Conservation (phyloP, 2,113 vertebrate species). For the Leucosticte australis region DNA sequence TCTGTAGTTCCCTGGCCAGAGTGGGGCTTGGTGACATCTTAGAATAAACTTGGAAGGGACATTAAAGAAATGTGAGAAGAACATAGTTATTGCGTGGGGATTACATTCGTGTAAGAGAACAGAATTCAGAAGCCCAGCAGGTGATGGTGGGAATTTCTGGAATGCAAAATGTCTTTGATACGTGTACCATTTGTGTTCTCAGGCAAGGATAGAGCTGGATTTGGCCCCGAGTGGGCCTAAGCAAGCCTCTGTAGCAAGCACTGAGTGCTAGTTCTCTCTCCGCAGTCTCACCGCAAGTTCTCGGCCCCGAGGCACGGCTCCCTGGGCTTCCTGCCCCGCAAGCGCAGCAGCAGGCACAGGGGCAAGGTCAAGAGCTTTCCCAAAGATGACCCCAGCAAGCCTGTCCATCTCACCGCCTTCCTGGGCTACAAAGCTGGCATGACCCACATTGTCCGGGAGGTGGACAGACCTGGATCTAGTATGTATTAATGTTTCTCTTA, state of each 20-base stretch:
- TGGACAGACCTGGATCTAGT: slow-evolving; percentile 96
- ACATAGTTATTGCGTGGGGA: accelerated
- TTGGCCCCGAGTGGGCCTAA: neutral
- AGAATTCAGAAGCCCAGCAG: neutral
- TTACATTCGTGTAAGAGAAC: accelerated
- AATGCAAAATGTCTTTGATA: accelerated
- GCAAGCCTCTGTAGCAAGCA: neutral
- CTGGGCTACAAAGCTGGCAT: slow-evolving; percentile 98
- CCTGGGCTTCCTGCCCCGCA: slow-evolving; percentile 95
- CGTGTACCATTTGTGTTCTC: accelerated
- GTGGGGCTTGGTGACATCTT: neutral
- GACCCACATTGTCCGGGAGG: slow-evolving; percentile 97
- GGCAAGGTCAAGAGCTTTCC: slow-evolving; percentile 99
- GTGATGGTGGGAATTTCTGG: neutral
- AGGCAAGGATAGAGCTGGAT: too few relatives aligned
- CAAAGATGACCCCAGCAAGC: slow-evolving; percentile 91
- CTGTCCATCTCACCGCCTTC: slow-evolving; percentile 94
- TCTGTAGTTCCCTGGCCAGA: neutral
- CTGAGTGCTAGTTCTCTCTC: neutral
- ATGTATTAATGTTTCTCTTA: slow-evolving; percentile 13
- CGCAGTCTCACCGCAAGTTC: slow-evolving; percentile 95
- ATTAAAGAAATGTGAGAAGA: accelerated
- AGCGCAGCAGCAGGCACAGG: slow-evolving; percentile 89
- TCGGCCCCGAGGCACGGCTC: slow-evolving; percentile 96
- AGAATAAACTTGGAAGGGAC: accelerated